Evolutionary conservation across 2,797 vertebrate species (phyloP).

Genomic region (Falco rusticolus): DNA sequence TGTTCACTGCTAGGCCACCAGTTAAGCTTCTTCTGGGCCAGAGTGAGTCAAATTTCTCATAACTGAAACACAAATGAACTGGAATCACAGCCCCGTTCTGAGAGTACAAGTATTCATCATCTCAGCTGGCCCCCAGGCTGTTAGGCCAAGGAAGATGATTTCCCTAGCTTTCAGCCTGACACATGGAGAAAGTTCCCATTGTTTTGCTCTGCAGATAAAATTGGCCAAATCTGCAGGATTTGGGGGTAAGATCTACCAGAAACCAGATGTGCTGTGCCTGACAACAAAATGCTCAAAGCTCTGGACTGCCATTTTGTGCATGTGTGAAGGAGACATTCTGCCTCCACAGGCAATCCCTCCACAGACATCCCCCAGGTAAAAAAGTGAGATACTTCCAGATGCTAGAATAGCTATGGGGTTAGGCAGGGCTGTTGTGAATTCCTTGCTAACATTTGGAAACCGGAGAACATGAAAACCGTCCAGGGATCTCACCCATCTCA

Average conservation of each 20-base stretch:
- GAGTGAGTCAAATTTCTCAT: background rate
- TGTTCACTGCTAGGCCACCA: background rate
- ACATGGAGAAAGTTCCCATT: background rate
- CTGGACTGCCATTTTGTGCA: background rate
- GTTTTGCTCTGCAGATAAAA: constrained; percentile 12
- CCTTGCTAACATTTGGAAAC: background rate
- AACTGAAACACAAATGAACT: background rate
- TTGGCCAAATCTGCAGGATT: background rate
- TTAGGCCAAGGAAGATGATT: background rate
- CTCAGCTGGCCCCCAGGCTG: background rate
- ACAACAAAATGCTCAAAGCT: background rate
- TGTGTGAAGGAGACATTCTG: background rate
- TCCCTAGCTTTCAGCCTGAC: background rate
- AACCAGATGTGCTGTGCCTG: background rate
- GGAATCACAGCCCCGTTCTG: background rate
- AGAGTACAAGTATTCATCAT: background rate
- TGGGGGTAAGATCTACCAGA: background rate
- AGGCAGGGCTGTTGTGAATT: background rate
- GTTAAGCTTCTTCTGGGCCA: background rate
- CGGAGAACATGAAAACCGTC: background rate
- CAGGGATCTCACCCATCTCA: background rate
- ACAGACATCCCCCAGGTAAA: background rate
- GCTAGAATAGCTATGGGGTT: background rate
- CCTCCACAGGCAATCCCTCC: background rate
- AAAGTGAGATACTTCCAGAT: background rate